Base-by-base conservation (phyloP, 2,113 vertebrate genomes). In the Pedetes capensis region DNA sequence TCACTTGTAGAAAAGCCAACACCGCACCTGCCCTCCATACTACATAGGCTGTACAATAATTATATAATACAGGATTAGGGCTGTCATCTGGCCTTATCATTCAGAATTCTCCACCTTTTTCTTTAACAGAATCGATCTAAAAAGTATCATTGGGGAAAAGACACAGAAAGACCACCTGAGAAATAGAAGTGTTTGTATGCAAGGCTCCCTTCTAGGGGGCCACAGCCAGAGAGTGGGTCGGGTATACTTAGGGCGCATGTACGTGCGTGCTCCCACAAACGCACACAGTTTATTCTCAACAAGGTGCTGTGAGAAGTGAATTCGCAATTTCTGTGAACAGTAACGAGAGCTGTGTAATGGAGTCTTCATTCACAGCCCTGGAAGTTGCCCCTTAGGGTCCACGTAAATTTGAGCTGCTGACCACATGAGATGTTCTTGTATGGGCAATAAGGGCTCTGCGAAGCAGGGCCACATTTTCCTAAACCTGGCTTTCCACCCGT, bases 321-420 rank as follows among this genome's bases (percentile, higher is more conserved):
- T 95, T 81, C 90, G 96, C 92, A 97, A 96, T 97, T 97, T 96
- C 96, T 93, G 96, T 97, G 97, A 98, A 96, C 98, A 96, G 81
- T 98, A 97, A 97, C 37, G 22, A 2, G 51, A 97, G 96, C 87
- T 97, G 97, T 90, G 0, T 97, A 87, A 98, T 93, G 93, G 97
- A 93, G 89, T 85, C 98, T 96, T 85, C 92, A 87, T 96, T 97
- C 98, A 95, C 96, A 95, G 94, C 55, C 91, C 88, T 97, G 93
- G 97, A 98, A 97, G 97, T 98, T 97, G 96, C 95, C 98, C 98
- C 97, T 97, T 96, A 98, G 97, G 97, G 96, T 96, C 75, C 96
- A 97, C 98, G 98, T 98, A 98, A 98, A 98, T 98, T 97, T 95
- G 96, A 98, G 97, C 96, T 96, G 96, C 97, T 98, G 98, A 98